A percentile compares a stretch with the other conserved stretches of the same genome.
These are phyloP conservation scores for Hystrix brachyura DNA, from an alignment of 2,113 vertebrate species.

Conservation along the genomic window DNA sequence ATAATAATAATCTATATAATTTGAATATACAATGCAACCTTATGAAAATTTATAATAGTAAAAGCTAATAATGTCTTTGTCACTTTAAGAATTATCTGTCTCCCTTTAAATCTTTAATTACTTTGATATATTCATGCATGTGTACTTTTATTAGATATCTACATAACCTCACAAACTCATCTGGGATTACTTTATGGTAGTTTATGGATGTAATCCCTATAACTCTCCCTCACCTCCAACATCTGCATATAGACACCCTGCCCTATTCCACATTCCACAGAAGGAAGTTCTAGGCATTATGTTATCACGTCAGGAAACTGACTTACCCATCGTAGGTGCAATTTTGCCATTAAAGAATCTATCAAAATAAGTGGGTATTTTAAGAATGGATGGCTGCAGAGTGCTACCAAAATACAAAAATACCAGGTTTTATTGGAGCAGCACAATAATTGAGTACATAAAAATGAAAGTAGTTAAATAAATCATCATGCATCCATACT, in stretches of 20 bases:
- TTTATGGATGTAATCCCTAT: background rate
- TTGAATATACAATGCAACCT: background rate
- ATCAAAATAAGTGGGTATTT: background rate
- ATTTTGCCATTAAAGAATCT: background rate
- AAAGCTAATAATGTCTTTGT: background rate
- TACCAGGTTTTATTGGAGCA: background rate
- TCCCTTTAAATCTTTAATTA: conserved; percentile 11
- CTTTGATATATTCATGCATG: background rate
- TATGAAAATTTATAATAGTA: background rate
- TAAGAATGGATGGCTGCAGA: background rate
- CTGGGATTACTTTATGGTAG: background rate
- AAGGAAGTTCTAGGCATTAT: background rate
- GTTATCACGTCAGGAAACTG: background rate
- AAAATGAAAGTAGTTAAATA: background rate
- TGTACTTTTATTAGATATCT: background rate
- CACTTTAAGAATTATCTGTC: background rate
- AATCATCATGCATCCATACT: background rate
- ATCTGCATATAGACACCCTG: background rate
- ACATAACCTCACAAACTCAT: background rate
- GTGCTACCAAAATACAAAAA: background rate
- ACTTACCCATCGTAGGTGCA: background rate
- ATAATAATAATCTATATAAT: too few species aligned
- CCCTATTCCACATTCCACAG: background rate
- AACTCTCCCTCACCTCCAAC: background rate
- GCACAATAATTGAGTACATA: background rate